A percentile compares a stretch with the other conserved stretches of the same genome.
Conservation (phyloP, 2,888 invertebrate genomes). For the Plebejus anna region DNA sequence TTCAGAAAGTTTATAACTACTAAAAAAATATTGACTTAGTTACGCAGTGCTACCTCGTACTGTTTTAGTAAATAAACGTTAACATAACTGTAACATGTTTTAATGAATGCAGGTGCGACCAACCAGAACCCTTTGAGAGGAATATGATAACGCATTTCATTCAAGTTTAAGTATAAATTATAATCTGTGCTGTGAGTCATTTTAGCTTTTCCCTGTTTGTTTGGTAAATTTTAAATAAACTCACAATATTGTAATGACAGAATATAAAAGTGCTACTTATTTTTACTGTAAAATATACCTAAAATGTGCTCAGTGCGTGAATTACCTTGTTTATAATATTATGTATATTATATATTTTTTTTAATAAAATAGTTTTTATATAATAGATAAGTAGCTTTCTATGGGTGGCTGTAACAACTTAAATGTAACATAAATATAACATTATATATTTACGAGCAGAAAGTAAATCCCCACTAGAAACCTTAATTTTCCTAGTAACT, state of each 20-base stretch:
- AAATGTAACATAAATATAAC: too few relatives aligned
- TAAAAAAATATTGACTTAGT: constrained; percentile 4
- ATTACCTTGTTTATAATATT: too few relatives aligned
- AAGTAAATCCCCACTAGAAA: too few relatives aligned
- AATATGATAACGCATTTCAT: constrained; percentile 18
- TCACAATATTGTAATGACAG: neutral
- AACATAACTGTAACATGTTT: constrained; percentile 24
- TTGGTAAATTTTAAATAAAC: too few relatives aligned
- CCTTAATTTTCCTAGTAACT: too few relatives aligned
- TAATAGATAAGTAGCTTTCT: neutral
- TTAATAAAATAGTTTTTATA: too few relatives aligned
- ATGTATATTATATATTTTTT: too few relatives aligned
- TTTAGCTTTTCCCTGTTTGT: neutral
- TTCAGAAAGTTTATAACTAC: neutral
- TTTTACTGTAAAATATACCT: neutral
- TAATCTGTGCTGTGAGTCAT: neutral
- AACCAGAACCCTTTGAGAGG: constrained; percentile 11
- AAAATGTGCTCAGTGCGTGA: too few relatives aligned
- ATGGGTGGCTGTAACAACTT: too few relatives aligned
- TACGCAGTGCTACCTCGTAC: neutral
- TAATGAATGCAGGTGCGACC: constrained; percentile 21
- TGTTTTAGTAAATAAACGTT: constrained; percentile 23
- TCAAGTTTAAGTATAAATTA: neutral
- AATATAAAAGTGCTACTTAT: neutral
- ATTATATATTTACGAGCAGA: too few relatives aligned